Evolutionary conservation across 2,797 vertebrate genomes (phyloP).

Genomic region (Leucoraja ocellata): DNA sequence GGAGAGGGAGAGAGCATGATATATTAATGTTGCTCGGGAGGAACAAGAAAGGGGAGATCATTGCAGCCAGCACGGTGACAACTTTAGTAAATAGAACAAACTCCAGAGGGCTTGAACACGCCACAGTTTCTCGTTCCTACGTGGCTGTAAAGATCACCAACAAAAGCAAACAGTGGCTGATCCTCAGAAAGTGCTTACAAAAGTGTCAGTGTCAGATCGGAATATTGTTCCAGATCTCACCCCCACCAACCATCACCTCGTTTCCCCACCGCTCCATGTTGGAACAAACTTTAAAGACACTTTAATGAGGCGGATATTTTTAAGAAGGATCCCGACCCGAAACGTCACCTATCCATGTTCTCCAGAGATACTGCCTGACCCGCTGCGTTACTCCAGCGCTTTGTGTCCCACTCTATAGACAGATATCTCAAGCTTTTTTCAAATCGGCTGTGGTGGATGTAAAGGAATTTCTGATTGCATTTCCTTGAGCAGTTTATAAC

Average conservation of each 20-base stretch:
- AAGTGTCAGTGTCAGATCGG: neutral
- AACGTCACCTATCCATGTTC: no score
- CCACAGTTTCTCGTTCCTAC: neutral
- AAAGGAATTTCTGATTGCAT: no score
- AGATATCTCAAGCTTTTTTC: neutral
- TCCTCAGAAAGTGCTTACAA: neutral
- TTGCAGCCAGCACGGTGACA: neutral
- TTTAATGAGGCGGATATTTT: no score
- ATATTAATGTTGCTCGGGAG: neutral
- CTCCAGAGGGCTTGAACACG: neutral
- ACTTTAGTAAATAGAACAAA: neutral
- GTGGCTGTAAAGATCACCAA: neutral
- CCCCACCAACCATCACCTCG: neutral
- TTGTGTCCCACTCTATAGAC: neutral
- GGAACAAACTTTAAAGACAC: neutral
- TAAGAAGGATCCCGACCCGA: no score
- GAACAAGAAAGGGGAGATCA: neutral
- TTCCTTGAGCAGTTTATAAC: neutral
- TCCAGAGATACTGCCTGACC: no score
- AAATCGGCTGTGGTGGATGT: neutral
- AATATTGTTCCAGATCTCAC: neutral
- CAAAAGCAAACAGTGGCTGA: neutral
- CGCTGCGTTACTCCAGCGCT: no score
- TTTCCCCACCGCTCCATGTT: neutral
- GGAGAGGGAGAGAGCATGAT: neutral